Percentiles rank a stretch among this genome's conserved stretches.
Evolutionary conservation across 2,888 invertebrate species (phyloP).

Genomic region (Lutraria lutraria): DNA sequence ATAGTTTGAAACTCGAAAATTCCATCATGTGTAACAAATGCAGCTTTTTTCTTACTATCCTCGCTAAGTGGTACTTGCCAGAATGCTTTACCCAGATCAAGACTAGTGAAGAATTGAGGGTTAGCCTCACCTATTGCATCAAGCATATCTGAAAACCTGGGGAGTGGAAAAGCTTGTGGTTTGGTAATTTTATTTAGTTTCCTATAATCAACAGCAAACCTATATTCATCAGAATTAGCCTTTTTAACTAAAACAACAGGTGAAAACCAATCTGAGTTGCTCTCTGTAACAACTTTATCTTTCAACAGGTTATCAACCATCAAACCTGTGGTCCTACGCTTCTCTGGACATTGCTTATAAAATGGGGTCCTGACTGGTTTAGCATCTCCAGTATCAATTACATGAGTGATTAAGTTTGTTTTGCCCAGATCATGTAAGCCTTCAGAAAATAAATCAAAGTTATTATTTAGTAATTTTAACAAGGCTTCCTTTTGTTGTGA

Average conservation of each 20-base stretch:
- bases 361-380: constrained; percentile 45
- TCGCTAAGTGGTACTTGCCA: constrained; percentile 59
- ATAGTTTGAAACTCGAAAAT: constrained; percentile 48
- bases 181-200: constrained; percentile 58
- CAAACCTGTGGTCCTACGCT: constrained; percentile 42
- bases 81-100: constrained; percentile 60
- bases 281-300: constrained; percentile 42
- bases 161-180: constrained; percentile 57
- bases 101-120: constrained; percentile 52
- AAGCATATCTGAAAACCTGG: constrained; percentile 57
- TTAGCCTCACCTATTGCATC: constrained; percentile 63
- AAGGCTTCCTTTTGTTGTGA: constrained; percentile 20
- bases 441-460: constrained; percentile 60
- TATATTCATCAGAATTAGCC: not conserved
- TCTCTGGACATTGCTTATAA: constrained; percentile 48
- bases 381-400: constrained; percentile 55
- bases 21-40: constrained; percentile 62
- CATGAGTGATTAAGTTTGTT: constrained; percentile 47
- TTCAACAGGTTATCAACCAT: constrained; percentile 39
- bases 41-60: constrained; percentile 45
- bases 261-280: constrained; percentile 55
- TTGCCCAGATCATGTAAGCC: constrained; percentile 57
- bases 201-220: not conserved
- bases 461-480: constrained; percentile 35
- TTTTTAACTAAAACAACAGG: constrained; percentile 49